Base-by-base conservation (phyloP, 2,797 vertebrate genomes). In the Crenuchus spilurus region DNA sequence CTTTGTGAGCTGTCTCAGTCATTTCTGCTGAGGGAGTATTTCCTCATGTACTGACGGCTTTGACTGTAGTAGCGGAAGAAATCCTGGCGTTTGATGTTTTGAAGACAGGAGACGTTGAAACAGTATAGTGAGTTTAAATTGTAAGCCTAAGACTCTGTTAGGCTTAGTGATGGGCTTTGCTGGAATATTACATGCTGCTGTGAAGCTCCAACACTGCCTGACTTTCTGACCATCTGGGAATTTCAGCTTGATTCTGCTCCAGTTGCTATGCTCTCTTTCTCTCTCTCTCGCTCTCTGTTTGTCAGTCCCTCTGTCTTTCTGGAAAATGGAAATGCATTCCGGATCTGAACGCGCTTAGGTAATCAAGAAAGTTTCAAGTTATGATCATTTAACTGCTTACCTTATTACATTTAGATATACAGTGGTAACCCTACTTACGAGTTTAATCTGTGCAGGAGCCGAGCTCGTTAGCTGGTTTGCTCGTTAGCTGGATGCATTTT, bases 191-290 rank as follows among this genome's bases (percentile, higher is more conserved):
- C 4, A 14, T 13, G 1, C 26, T 30, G 13, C 51, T 52, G 30
- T n/a, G 8, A 16, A 31, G 14, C 14, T 31, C 28, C 16, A n/a
- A n/a, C 16, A 60, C 55, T 30, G 16, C 16, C 28, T 60, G 55
- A 35, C 31, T 57, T 9, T 31, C 52, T 55, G 52, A 28, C 28
- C 55, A 60, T 22, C 30, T 60, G 55, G 55, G 55, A 58, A 37
- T 60, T 41, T 42, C 22, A 41, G 22, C 6, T 41, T 62, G 20
- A 39, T 62, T 62, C 37, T 62, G 58, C 35, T 62, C 33, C 18
- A 62, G 35, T 41, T 62, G 18, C 4, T 39, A 18, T 60, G 33
- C 57, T 18, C 33, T 37, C 14, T 10, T 9, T 63, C 37, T 39
- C 20, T 39, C 58, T 9, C 31, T 39, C 33, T 61, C 16, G 24